phyloP scores from a whole-genome alignment of 2,113 vertebrate species.

The Gallinago jamesoni region DNA sequence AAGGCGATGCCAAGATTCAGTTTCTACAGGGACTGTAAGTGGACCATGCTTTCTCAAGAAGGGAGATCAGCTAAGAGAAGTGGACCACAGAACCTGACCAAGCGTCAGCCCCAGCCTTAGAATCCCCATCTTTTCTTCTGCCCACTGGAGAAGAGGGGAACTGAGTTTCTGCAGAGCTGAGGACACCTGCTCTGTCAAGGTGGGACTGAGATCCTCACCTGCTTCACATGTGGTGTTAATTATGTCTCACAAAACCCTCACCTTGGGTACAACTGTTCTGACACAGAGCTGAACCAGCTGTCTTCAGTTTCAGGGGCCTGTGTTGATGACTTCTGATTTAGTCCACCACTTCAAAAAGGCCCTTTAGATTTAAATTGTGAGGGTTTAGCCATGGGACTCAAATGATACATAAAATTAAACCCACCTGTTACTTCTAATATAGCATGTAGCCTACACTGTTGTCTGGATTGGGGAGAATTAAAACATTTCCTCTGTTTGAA shows the following conservation, averaged over 20 bases:
- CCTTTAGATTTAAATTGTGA: neutral
- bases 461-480: neutral
- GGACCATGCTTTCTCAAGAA: neutral
- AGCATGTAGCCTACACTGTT: neutral
- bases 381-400: neutral
- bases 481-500: neutral
- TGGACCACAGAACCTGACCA: neutral
- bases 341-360: neutral
- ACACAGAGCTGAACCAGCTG: neutral
- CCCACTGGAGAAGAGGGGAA: neutral
- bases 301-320: neutral
- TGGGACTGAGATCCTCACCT: neutral
- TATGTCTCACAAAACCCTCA: neutral
- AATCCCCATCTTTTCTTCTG: neutral
- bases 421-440: neutral
- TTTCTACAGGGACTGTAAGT: neutral
- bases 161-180: neutral
- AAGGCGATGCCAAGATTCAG: neutral
- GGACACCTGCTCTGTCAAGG: neutral
- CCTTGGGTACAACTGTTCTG: neutral
- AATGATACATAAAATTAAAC: neutral
- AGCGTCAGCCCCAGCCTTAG: neutral
- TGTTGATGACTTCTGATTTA: neutral
- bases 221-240: neutral
- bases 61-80: neutral